phyloP scores from a whole-genome alignment of 2,888 invertebrate genomes.

The Rotaria socialis region DNA sequence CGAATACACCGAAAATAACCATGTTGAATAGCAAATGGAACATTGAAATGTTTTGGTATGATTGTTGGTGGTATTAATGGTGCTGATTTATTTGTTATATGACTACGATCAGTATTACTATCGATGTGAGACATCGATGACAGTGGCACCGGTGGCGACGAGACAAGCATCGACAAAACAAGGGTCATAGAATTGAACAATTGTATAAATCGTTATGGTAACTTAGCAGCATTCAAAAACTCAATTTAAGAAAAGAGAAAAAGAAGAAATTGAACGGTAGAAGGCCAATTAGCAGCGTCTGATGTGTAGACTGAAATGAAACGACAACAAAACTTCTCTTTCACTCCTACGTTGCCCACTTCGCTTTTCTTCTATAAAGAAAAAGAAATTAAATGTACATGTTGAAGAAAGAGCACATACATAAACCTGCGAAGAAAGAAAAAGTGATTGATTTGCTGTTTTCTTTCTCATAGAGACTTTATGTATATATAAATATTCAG shows the following conservation, averaged over 20 bases:
- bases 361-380: neutral
- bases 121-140: neutral
- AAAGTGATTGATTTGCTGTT: neutral
- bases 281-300: neutral
- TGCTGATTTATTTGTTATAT: neutral
- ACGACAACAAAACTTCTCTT: neutral
- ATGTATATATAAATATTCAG: too few species aligned
- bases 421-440: neutral
- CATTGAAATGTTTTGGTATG: constrained; percentile 13
- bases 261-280: neutral
- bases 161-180: neutral
- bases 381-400: neutral
- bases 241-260: neutral
- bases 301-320: neutral
- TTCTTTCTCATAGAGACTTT: neutral
- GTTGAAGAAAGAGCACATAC: neutral
- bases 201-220: neutral
- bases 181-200: neutral
- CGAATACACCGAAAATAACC: constrained; percentile 34
- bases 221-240: constrained; percentile 7
- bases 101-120: constrained; percentile 1
- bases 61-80: neutral
- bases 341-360: neutral
- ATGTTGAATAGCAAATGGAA: constrained; percentile 21
- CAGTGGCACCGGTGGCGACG: neutral